Conservation (phyloP, 23 tunicate genomes). For the Halocynthia roretzi region DNA sequence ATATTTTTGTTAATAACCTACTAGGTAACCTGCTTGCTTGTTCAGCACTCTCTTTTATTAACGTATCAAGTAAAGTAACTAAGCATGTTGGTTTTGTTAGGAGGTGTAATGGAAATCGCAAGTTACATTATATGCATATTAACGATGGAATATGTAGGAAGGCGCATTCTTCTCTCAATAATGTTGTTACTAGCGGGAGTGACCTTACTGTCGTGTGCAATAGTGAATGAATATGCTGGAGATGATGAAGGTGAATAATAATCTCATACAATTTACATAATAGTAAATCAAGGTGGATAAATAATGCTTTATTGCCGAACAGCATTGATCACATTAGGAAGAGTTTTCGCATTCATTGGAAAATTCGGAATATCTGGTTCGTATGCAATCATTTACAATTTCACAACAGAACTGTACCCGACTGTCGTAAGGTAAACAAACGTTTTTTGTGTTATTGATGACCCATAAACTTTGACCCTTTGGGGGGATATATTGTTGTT, state of each 20-base stretch:
- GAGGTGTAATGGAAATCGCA: slow-evolving; percentile 68
- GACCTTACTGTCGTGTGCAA: slow-evolving; percentile 26
- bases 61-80: background rate
- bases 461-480: too few species aligned
- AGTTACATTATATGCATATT: slow-evolving; percentile 42
- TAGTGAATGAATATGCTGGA: slow-evolving; percentile 35
- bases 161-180: slow-evolving; percentile 28
- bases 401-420: slow-evolving; percentile 42
- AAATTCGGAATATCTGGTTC: slow-evolving; percentile 53
- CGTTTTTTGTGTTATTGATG: too few species aligned
- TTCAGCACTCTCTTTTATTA: background rate
- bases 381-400: slow-evolving; percentile 36
- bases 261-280: too few species aligned
- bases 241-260: slow-evolving; percentile 18
- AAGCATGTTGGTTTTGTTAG: slow-evolving; percentile 8
- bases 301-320: background rate
- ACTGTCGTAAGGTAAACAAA: slow-evolving; percentile 36
- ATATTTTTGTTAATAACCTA: slow-evolving; percentile 61
- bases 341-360: slow-evolving; percentile 21
- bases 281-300: background rate
- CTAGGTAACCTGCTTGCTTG: slow-evolving; percentile 24
- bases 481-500: too few species aligned
- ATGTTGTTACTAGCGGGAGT: slow-evolving; percentile 35
- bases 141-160: slow-evolving; percentile 52
- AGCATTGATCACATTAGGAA: slow-evolving; percentile 19